Evolutionary conservation across 2,888 invertebrate species (phyloP), one percentile per base, ranked within the genome.

Genomic region (Erynnis tages): DNA sequence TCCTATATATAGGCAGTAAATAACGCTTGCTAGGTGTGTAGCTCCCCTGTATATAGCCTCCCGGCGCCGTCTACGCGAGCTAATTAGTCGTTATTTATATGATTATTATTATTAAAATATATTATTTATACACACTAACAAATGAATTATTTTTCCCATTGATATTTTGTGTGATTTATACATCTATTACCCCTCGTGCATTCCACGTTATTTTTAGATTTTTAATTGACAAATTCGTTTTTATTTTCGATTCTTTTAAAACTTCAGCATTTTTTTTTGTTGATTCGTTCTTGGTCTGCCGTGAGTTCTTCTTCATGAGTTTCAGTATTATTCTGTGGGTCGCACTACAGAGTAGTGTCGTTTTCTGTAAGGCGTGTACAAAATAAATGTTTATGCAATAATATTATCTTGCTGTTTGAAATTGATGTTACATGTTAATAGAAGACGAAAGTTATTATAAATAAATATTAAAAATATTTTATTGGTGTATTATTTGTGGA

Each of bases 171-270:
- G 67, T 70, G 73, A 71, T 67, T 73, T 29, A n/a, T 64, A 58
- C 65, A 40, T 63, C 69, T 70, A 65, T 71, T 66, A 62, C 66
- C 69, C 82, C 80, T 77, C 74, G 80, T 85, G 87, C 87, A 88
- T 88, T 88, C 88, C 87, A 86, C 77, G 70, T 75, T 79, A 69
- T 54, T 71, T 70, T 78, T 79, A 81, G 73, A 73, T 63, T 65
- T 30, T 45, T 45, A 30, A 32, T 67, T 65, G 66, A 61, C 58
- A 57, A 50, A 56, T 61, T 57, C 58, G 56, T 56, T 55, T 63
- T 56, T 58, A n/a, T n/a, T n/a, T n/a, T n/a, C n/a, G n/a, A n/a
- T n/a, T 54, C 59, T 60, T 57, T 62, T 53, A 47, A 56, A 56
- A 55, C 59, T 54, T 57, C 56, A 53, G 46, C 52, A 50, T 55